Base-by-base conservation (phyloP, 2,888 invertebrate genomes). In the Drosophila incognita region DNA sequence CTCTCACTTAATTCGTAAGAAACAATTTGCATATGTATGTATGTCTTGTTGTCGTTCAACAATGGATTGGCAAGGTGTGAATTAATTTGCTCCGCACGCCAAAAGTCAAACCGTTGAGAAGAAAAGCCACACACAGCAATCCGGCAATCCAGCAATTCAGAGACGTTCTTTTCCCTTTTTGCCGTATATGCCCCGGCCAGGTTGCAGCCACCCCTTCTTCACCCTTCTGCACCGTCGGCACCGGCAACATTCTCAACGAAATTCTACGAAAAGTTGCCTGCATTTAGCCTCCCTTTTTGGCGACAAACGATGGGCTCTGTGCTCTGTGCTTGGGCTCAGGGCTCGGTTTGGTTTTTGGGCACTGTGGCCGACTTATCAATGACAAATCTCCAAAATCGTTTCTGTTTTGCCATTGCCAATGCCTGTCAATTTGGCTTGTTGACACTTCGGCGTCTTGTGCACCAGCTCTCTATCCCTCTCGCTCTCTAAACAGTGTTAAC, bases 61-160 rank as follows among this genome's bases (percentile, higher is more conserved):
- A 89, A 88, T 89, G 85, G 87, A 81, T 87, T 87, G 84, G 87
- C 82, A 90, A 91, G 91, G 91, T 91, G 91, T 91, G 91, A 91
- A 91, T 90, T 91, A 91, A 91, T 91, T 91, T 91, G 91, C 91
- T 91, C 77, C 79, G 85, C 85, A 79, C 78, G 76, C 87, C 89
- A 76, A 75, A 78, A 82, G 78, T 86, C 87, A 84, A 76, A 75
- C 76, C 76, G 79, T 74, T 82, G 80, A 80, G 83, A 63, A 71
- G 72, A 64, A 76, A 75, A 89, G 72, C 87, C 87, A 88, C 85
- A 88, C 88, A 84, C 83, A 82, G 59, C 57, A 66, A 69, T 60
- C 60, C 74, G 49, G 21, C 42, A 42, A 18, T n/a, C 38, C n/a
- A 38, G 46, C 29, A 38, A 42, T 33, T 33, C 52, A 33, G 21